Evolutionary conservation across 2,888 invertebrate genomes (phyloP).

Genomic region (Dendrolimus houi): DNA sequence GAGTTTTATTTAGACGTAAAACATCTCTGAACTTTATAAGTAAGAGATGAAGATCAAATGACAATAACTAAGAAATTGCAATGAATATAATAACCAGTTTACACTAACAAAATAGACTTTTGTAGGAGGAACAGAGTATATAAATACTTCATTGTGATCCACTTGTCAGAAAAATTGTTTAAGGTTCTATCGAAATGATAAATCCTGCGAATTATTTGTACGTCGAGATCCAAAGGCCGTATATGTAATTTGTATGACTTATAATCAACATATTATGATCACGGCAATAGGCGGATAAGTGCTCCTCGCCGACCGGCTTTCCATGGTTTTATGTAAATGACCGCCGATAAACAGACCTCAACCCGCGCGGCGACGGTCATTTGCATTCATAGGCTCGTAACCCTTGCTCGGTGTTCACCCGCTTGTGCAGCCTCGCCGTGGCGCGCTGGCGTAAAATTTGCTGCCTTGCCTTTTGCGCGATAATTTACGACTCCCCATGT

Average conservation of each 20-base stretch:
- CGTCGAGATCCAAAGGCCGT: not conserved
- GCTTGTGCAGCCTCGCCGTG: constrained; percentile 51
- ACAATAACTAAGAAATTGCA: too few species aligned
- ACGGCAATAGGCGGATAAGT: constrained; percentile 47
- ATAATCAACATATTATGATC: constrained; percentile 40
- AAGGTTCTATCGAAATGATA: too few species aligned
- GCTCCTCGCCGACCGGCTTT: constrained; percentile 44
- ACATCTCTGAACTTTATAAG: too few species aligned
- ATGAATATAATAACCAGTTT: too few species aligned
- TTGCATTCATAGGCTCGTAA: constrained; percentile 76
- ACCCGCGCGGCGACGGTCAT: constrained; percentile 60
- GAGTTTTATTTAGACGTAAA: too few species aligned
- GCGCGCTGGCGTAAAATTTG: constrained; percentile 52
- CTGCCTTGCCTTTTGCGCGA: constrained; percentile 63
- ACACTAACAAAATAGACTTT: not conserved
- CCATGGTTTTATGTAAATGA: constrained; percentile 68
- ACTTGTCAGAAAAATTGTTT: too few species aligned
- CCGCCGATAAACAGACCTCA: constrained; percentile 62
- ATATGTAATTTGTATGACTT: constrained; percentile 14
- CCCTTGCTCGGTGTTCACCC: constrained; percentile 62
- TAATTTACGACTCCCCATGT: constrained; percentile 71
- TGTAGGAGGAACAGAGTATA: not conserved
- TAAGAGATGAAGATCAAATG: too few species aligned
- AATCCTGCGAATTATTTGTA: too few species aligned
- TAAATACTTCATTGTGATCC: too few species aligned